Evolutionary conservation across 2,113 vertebrate species (phyloP).

Genomic region (Boulengeromyrus knoepffleri): DNA sequence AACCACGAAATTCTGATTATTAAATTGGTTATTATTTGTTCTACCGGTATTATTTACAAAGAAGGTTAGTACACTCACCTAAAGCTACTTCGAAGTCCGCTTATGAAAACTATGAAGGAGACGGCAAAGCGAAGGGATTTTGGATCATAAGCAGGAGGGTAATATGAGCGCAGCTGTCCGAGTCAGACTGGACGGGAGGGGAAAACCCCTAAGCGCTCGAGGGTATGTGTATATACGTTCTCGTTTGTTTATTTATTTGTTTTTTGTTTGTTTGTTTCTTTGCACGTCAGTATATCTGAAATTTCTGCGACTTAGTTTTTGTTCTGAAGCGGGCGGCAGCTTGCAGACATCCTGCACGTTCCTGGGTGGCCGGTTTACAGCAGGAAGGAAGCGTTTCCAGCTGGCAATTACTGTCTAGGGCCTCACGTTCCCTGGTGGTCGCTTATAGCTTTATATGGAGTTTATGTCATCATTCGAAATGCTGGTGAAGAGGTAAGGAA

Average conservation of each 20-base stretch:
- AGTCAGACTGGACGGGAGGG: background rate
- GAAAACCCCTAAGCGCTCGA: background rate
- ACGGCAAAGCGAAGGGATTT: background rate
- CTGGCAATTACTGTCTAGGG: background rate
- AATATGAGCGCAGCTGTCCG: background rate
- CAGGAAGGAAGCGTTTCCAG: background rate
- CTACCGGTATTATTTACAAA: background rate
- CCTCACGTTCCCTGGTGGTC: background rate
- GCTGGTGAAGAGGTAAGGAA: background rate
- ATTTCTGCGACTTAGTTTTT: background rate
- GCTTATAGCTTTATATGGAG: background rate
- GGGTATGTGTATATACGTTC: background rate
- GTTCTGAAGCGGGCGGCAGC: background rate
- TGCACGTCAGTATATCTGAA: background rate
- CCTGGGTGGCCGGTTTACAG: background rate
- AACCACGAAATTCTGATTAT: background rate
- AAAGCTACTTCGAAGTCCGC: background rate
- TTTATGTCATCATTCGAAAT: background rate
- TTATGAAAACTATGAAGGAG: background rate
- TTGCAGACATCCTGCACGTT: background rate
- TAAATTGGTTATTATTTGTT: background rate
- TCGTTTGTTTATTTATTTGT: background rate
- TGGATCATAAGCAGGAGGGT: background rate
- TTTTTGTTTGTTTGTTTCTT: background rate
- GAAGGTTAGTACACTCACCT: background rate